Base-by-base conservation (phyloP, 2,888 invertebrate species). In the Drosophila acutilabella region DNA sequence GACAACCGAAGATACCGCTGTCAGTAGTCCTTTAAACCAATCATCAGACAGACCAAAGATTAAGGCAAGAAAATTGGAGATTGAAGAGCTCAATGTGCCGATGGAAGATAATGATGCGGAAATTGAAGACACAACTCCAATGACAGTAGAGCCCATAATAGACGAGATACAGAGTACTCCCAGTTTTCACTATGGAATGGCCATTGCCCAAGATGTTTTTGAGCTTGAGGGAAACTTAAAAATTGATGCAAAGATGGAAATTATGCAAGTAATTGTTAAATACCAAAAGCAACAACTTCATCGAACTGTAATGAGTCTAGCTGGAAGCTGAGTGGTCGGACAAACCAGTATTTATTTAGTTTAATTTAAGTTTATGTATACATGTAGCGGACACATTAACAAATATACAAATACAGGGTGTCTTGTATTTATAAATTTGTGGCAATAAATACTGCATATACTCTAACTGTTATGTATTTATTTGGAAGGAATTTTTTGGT, bases 181-280 rank as follows among this genome's bases (percentile, higher is more conserved):
- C 1, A 76, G 73, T 18, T 76, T 69, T 18, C 75, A 76, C 30
- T 76, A 73, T 60, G 75, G 75, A 41, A 76, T 76, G 72, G 78
- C 77, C 0, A 30, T 78, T 57, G 77, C 78, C 8, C 78, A 78
- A 44, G 77, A 78, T 45, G 71, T 78, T n/a, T 78, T 68, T 18
- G 77, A 78, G 40, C 60, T 78, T 4, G 71, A 68, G 0, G 77
- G 51, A 18, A 71, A 36, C 13, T 60, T 78, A 3, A 78, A 71
- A 51, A 74, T 78, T 33, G 77, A 78, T 45, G 77, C 77, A 4
- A 78, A 78, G 18, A 71, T 78, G 74, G 77, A 78, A 60, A 78
- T 78, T 16, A 78, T 78, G 77, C 44, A 78, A 54, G 62, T 78
- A 1, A 74, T 78, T 58, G 78, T 71, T 18, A 78, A 74, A 42